Conservation (phyloP, 2,888 invertebrate genomes). For the Junonia oenone region DNA sequence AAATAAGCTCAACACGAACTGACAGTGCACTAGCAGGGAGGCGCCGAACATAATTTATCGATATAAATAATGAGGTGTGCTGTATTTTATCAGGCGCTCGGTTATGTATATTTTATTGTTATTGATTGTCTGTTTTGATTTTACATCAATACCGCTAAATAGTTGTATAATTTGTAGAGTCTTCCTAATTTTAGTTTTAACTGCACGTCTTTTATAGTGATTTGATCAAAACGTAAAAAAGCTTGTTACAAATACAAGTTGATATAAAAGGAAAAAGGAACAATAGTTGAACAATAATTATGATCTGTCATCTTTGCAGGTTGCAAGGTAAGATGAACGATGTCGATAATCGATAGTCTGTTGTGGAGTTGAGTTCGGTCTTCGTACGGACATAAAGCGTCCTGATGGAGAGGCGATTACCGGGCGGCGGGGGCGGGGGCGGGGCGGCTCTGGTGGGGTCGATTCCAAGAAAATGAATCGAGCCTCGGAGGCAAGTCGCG, state of each 20-base stretch:
- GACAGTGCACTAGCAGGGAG: conserved; percentile 47
- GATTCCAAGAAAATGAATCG: conserved; percentile 64
- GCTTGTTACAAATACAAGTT: background rate
- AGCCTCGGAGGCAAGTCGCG: conserved; percentile 63
- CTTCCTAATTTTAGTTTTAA: background rate
- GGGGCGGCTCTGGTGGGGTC: conserved; percentile 34
- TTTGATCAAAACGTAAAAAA: no score
- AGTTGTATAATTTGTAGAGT: no score
- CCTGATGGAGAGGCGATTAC: conserved; percentile 53
- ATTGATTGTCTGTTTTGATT: background rate
- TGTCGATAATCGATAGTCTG: conserved; percentile 18
- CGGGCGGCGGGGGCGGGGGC: conserved; percentile 41
- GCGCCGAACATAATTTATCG: conserved; percentile 51
- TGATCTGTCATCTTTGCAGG: background rate
- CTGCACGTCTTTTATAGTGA: no score
- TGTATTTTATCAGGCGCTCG: conserved; percentile 15
- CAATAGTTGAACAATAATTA: background rate
- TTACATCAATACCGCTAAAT: background rate
- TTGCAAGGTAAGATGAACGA: conserved; percentile 4
- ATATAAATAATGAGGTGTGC: conserved; percentile 36
- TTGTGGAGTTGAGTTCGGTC: conserved; percentile 7
- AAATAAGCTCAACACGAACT: conserved; percentile 53
- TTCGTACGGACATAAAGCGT: conserved; percentile 34
- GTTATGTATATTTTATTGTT: conserved; percentile 8
- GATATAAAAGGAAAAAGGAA: background rate